phyloP scores from a whole-genome alignment of 2,888 invertebrate genomes.

The Cryptosula pallasiana region DNA sequence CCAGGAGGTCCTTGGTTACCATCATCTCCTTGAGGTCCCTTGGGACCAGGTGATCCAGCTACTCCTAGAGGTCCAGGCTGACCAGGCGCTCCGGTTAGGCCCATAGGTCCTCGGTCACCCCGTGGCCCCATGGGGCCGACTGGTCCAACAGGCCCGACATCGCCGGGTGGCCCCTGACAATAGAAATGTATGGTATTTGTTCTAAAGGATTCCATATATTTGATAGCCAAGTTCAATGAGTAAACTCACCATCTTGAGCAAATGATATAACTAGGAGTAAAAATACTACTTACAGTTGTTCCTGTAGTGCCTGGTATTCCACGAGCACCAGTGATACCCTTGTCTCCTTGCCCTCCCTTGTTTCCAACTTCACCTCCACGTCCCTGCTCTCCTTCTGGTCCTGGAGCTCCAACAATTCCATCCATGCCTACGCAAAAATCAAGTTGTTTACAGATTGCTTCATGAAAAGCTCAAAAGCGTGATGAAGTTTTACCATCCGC shows the following conservation, averaged over 20 bases:
- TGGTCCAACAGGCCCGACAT: background rate
- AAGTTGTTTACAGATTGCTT: too few relatives aligned
- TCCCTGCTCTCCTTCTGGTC: constrained; percentile 19
- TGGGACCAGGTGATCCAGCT: background rate
- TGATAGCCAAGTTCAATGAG: too few relatives aligned
- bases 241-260: too few relatives aligned
- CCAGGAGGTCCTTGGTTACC: background rate
- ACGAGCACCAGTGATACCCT: constrained; percentile 13
- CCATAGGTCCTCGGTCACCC: constrained; percentile 17
- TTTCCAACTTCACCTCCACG: background rate
- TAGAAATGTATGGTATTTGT: too few relatives aligned
- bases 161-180: constrained; percentile 14
- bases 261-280: too few relatives aligned
- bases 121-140: constrained; percentile 17
- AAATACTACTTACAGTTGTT: constrained; percentile 2
- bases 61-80: constrained; percentile 4
- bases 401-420: background rate
- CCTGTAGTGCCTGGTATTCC: background rate
- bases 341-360: constrained; percentile 7
- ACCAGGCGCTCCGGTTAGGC: constrained; percentile 7
- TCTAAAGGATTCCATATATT: too few relatives aligned
- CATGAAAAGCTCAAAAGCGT: too few relatives aligned
- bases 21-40: constrained; percentile 23
- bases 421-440: constrained; percentile 2
- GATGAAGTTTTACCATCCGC: too few relatives aligned